Conservation (phyloP, 2,888 invertebrate species). For the Ceratothoa steindachneri region DNA sequence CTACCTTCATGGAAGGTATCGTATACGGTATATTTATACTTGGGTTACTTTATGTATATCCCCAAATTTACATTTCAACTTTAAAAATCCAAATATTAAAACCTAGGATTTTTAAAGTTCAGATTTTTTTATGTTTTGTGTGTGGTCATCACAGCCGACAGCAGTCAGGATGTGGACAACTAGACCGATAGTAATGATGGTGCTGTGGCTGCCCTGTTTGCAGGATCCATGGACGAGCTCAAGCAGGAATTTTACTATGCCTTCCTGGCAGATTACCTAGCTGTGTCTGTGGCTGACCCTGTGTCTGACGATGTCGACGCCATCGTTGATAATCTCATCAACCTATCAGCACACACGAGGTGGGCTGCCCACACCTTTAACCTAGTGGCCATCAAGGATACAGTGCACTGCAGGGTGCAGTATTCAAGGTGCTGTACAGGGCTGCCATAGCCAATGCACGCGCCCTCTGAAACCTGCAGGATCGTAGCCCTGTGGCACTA, state of each 20-base stretch:
- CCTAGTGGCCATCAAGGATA: neutral
- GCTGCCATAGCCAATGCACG: conserved; percentile 16
- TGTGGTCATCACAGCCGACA: too few relatives aligned
- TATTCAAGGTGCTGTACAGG: conserved; percentile 4
- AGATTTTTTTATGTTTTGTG: too few relatives aligned
- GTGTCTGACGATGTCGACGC: neutral
- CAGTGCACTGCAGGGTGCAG: conserved; percentile 1
- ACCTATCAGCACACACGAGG: conserved; percentile 8
- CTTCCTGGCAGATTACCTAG: neutral
- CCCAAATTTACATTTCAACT: too few relatives aligned
- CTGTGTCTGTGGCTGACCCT: neutral
- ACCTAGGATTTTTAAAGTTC: too few relatives aligned
- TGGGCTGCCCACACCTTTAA: too few relatives aligned
- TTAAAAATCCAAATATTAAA: too few relatives aligned
- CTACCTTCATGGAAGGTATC: too few relatives aligned
- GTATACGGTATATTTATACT: too few relatives aligned
- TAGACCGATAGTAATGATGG: neutral
- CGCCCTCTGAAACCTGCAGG: conserved; percentile 12
- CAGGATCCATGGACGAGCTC: neutral
- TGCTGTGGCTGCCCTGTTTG: conserved; percentile 2
- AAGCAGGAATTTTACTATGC: too few relatives aligned
- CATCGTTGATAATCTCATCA: neutral
- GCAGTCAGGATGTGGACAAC: too few relatives aligned
- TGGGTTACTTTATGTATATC: too few relatives aligned
- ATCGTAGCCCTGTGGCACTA: conserved; percentile 8